Base-by-base conservation (phyloP, 2,113 vertebrate genomes). In the Budorcas taxicolor region DNA sequence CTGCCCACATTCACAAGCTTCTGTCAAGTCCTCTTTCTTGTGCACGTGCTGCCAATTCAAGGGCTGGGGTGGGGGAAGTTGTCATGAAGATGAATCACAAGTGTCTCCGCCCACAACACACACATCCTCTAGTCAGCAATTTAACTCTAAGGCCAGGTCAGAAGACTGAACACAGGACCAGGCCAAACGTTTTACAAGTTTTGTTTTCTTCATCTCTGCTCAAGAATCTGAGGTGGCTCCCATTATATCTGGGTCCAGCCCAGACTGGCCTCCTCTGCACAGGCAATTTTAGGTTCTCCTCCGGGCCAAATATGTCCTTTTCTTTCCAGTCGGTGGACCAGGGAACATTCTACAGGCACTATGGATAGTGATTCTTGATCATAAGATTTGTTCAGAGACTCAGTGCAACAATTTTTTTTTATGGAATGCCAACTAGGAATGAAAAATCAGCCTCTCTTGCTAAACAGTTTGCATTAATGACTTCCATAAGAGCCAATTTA, bases 381-480 rank as follows among this genome's bases (percentile, higher is more conserved):
- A 91, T 36, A 25, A 71, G 29, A 50, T 87, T 90, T 97, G 43
- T 95, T 97, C 13, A 85, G 52, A 84, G 90, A 95, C 84, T 89
- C 25, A 40, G 50, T 78, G 36, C 19, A 97, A 84, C 60, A 25
- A 64, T 92, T 92, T 95, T 89, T 27, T 90, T 67, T 87, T 27
- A 93, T 95, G 85, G 94, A 95, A 97, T 96, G 40, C 89, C 67
- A 67, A 95, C 53, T 60, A 91, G 78, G 31, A 81, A 95, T 97
- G 91, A 95, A 96, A 97, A 98, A 93, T 92, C 90, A 97, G 43
- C 29, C 50, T 96, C 92, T 88, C 53, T 91, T 91, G 67, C 87
- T 98, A 96, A 97, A 97, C 47, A 95, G 91, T 93, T 94, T 82
- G 43, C 64, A 96, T 96, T 97, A 94, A 97, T 96, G 88, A 97